Percentiles rank a stretch among this genome's conserved stretches.
Conservation (phyloP, 2,113 vertebrate species). For the Melanocharis versteri region DNA sequence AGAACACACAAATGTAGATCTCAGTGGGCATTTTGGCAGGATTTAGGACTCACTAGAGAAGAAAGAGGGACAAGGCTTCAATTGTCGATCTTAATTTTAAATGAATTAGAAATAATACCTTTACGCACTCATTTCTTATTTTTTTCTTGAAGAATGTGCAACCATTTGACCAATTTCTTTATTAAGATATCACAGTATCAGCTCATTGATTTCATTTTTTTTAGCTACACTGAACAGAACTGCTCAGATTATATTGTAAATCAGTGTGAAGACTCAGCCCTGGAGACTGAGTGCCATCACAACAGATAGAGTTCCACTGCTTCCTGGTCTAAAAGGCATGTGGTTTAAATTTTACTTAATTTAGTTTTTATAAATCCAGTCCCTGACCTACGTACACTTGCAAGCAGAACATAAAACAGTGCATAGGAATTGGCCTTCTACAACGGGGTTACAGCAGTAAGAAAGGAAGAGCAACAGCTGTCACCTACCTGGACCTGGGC, state of each 20-base stretch:
- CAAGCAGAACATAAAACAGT: background rate
- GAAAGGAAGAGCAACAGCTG: background rate
- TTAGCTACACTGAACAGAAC: background rate
- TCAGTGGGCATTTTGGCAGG: background rate
- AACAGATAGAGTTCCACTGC: background rate
- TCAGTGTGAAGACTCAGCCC: background rate
- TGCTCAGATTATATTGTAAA: background rate
- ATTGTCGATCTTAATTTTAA: background rate
- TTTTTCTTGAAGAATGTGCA: background rate
- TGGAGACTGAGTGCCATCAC: background rate
- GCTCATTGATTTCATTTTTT: background rate
- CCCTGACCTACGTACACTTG: background rate
- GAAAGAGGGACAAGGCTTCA: background rate
- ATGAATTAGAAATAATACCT: accelerated
- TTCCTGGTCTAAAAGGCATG: background rate
- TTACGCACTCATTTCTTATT: background rate
- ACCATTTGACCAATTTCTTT: background rate
- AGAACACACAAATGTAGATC: background rate
- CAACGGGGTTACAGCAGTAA: background rate
- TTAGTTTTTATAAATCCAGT: background rate
- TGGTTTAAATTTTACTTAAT: background rate
- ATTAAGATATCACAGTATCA: background rate
- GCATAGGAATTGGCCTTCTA: background rate
- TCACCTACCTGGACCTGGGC: background rate
- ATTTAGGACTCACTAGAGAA: background rate